phyloP scores from a whole-genome alignment of 2,797 vertebrate genomes.

The Muscicapa comitata region DNA sequence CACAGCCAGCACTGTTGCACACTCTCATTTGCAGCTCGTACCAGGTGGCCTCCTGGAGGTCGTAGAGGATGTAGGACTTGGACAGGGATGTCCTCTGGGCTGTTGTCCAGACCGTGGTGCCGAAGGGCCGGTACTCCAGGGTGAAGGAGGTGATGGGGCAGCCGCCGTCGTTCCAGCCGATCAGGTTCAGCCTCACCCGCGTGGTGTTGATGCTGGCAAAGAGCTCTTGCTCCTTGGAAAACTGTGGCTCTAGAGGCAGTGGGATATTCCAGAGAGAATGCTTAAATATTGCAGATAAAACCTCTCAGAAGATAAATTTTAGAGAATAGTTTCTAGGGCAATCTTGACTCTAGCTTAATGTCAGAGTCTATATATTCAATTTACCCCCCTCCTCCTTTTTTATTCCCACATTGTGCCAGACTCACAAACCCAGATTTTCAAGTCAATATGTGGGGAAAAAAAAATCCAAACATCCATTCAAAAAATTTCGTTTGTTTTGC shows the following conservation, averaged over 20 bases:
- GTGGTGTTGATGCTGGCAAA: conserved; percentile 96
- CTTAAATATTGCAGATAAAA: not conserved
- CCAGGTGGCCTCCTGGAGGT: conserved; percentile 95
- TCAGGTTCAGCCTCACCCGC: conserved; percentile 89
- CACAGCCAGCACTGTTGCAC: conserved; percentile 95
- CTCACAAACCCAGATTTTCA: not conserved
- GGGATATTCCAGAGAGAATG: not conserved
- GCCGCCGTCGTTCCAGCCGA: conserved; percentile 97
- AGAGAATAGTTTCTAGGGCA: not conserved
- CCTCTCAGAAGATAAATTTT: not conserved
- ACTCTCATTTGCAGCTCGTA: conserved; percentile 97
- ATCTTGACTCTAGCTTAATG: not conserved
- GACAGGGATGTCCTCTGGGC: conserved; percentile 92
- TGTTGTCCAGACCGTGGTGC: conserved; percentile 89
- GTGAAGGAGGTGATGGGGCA: conserved; percentile 97
- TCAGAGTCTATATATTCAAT: not conserved
- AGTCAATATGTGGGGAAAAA: not conserved
- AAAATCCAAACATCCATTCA: not conserved
- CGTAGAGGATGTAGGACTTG: conserved; percentile 93
- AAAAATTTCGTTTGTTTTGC: not conserved
- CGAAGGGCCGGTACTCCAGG: conserved; percentile 91
- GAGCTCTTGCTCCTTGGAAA: conserved; percentile 97
- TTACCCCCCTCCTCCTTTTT: fast-evolving
- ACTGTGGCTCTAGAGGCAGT: conserved; percentile 87
- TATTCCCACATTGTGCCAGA: not conserved